Conservation (phyloP, 2,888 invertebrate genomes). For the Scaptomyza tumidula region DNA sequence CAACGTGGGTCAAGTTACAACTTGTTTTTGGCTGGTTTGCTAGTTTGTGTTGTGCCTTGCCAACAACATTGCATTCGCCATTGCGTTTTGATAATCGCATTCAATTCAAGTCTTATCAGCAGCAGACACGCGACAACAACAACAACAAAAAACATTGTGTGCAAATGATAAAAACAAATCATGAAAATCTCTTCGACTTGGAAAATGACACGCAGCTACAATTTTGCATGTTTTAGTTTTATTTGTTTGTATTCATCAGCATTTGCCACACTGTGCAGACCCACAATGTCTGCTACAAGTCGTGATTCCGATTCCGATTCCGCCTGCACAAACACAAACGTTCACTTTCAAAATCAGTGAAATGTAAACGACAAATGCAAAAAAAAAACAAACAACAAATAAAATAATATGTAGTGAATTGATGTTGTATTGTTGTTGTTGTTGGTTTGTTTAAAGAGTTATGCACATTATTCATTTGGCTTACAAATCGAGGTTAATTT, state of each 20-base stretch:
- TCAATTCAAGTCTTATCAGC: conserved; percentile 52
- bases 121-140: conserved; percentile 51
- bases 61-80: conserved; percentile 18
- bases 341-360: conserved; percentile 83
- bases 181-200: conserved; percentile 24
- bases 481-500: conserved; percentile 77
- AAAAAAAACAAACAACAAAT: conserved; percentile 10
- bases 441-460: conserved; percentile 48
- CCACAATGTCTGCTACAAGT: conserved; percentile 49
- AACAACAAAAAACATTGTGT: conserved; percentile 39
- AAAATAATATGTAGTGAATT: conserved; percentile 33
- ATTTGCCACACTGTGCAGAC: conserved; percentile 52
- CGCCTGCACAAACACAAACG: conserved; percentile 60
- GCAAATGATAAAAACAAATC: conserved; percentile 52
- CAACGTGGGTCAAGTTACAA: conserved; percentile 61
- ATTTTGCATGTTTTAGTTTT: conserved; percentile 8
- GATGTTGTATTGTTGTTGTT: conserved; percentile 53
- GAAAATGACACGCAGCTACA: conserved; percentile 1
- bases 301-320: conserved; percentile 74
- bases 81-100: conserved; percentile 55
- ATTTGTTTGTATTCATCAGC: not conserved
- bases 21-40: conserved; percentile 52
- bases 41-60: conserved; percentile 23
- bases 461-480: conserved; percentile 74
- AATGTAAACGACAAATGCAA: conserved; percentile 69